phyloP scores from a whole-genome alignment of 2,113 vertebrate genomes.

The Hiodon tergisus region DNA sequence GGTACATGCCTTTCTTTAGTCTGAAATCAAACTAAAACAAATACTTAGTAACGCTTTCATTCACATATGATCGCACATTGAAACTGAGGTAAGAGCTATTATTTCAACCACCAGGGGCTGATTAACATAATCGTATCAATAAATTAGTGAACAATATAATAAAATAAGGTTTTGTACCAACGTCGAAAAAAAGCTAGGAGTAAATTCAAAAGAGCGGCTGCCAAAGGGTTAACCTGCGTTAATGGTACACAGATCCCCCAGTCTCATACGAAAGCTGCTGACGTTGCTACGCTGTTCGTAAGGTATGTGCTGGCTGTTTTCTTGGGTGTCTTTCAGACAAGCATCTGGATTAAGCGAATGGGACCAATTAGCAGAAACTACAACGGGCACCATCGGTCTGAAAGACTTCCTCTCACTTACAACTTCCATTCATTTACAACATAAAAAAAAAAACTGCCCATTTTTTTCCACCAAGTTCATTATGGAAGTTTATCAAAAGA shows the following conservation, averaged over 20 bases:
- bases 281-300: slow-evolving; percentile 46
- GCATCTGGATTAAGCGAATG: slow-evolving; percentile 52
- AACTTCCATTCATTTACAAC: slow-evolving; percentile 15
- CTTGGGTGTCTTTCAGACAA: slow-evolving; percentile 36
- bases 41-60: too few relatives aligned
- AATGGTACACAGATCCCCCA: slow-evolving; percentile 26
- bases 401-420: slow-evolving; percentile 31
- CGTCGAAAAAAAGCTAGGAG: slow-evolving; percentile 47
- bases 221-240: slow-evolving; percentile 48
- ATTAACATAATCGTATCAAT: neutral
- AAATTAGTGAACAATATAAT: neutral
- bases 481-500: slow-evolving; percentile 5
- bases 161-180: slow-evolving; percentile 27
- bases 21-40: too few relatives aligned
- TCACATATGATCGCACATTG: too few relatives aligned
- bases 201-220: slow-evolving; percentile 27
- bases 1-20: too few relatives aligned
- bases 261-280: slow-evolving; percentile 50
- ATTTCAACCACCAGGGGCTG: too few relatives aligned
- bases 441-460: neutral
- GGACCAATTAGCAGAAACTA: slow-evolving; percentile 56
- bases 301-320: slow-evolving; percentile 18
- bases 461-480: neutral
- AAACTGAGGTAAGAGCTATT: too few relatives aligned
- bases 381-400: slow-evolving; percentile 49